Percentiles rank a stretch among this genome's conserved stretches.
Conservation (phyloP, 2,888 invertebrate species). For the Hyles lineata region DNA sequence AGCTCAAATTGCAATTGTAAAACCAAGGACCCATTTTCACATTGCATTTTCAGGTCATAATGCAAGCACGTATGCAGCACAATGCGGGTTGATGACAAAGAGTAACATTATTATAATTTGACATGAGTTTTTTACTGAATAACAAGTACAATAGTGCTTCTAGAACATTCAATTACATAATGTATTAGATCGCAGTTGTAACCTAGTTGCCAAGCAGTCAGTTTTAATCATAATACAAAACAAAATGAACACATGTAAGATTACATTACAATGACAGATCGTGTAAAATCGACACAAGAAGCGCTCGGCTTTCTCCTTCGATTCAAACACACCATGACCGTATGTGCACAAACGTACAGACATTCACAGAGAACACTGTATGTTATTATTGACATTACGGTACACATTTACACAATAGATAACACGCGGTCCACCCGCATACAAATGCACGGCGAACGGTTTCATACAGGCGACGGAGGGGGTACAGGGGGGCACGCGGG, state of each 20-base stretch:
- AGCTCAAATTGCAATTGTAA: neutral
- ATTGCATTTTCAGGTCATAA: neutral
- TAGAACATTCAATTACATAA: no score
- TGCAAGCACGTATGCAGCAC: conserved; percentile 4
- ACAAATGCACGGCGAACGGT: conserved; percentile 68
- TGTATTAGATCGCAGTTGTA: no score
- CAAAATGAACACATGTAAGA: neutral
- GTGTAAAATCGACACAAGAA: conserved; percentile 2
- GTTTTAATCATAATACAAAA: neutral
- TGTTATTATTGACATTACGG: conserved; percentile 64
- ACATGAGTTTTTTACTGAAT: conserved; percentile 14
- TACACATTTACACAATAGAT: conserved; percentile 73
- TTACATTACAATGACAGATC: neutral
- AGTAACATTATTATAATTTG: conserved; percentile 3
- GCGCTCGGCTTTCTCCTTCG: conserved; percentile 40
- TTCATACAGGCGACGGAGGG: conserved; percentile 43
- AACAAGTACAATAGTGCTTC: neutral
- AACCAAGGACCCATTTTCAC: conserved; percentile 1
- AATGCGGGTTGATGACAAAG: conserved; percentile 18
- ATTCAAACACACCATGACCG: conserved; percentile 26
- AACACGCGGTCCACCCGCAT: conserved; percentile 62
- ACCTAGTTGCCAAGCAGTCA: neutral
- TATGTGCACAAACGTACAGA: conserved; percentile 35
- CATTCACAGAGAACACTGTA: conserved; percentile 27
- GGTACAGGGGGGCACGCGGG: neutral